Conservation (phyloP, 2,797 vertebrate species). For the Pseudochirops corinnae region DNA sequence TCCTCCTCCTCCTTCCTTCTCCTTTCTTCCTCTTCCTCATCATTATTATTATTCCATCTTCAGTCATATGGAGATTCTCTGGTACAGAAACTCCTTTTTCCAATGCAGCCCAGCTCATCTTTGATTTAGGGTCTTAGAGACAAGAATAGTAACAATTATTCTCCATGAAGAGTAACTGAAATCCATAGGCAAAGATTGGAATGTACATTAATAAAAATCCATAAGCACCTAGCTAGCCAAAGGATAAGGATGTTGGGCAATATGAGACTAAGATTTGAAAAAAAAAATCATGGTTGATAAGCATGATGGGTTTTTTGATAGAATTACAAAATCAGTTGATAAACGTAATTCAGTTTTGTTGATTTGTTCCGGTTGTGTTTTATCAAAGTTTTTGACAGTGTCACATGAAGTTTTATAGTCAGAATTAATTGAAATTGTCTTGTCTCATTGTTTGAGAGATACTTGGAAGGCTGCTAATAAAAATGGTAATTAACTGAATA, state of each 20-base stretch:
- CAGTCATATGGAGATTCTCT: neutral
- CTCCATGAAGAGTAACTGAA: conserved; percentile 56
- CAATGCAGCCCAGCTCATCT: neutral
- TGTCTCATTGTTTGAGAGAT: conserved; percentile 51
- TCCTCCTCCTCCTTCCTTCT: too few relatives aligned
- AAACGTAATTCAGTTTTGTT: conserved; percentile 76
- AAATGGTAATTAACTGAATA: conserved; percentile 11
- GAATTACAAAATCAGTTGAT: conserved; percentile 77
- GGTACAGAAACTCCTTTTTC: neutral
- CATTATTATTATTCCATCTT: neutral
- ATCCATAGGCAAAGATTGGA: conserved; percentile 58
- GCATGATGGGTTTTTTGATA: conserved; percentile 83
- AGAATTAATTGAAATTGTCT: conserved; percentile 85
- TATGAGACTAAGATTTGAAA: conserved; percentile 69
- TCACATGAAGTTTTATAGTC: conserved; percentile 81
- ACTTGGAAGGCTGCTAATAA: conserved; percentile 15
- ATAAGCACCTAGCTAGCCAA: conserved; percentile 60
- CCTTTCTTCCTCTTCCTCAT: neutral
- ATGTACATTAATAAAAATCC: conserved; percentile 71
- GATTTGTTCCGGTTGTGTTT: conserved; percentile 78
- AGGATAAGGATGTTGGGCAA: conserved; percentile 74
- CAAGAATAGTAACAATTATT: conserved; percentile 52
- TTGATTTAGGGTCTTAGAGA: conserved; percentile 16
- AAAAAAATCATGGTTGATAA: conserved; percentile 79
- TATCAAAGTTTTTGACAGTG: conserved; percentile 80